phyloP scores from a whole-genome alignment of 2,888 invertebrate genomes.

The Caenorhabditis panamensis region DNA sequence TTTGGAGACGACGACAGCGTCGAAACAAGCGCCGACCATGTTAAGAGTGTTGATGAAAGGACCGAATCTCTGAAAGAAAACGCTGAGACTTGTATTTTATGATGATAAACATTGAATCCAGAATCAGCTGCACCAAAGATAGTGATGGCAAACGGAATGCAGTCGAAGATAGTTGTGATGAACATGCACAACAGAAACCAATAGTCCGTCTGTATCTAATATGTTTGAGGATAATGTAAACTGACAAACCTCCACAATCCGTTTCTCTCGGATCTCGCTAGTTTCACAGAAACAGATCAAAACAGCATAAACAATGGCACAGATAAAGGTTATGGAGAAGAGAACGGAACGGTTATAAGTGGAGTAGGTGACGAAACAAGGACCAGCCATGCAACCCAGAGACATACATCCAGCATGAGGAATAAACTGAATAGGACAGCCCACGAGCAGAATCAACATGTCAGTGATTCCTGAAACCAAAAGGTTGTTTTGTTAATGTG shows the following conservation, averaged over 20 bases:
- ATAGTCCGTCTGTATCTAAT: conserved; percentile 48
- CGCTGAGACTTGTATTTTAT: neutral
- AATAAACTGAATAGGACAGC: conserved; percentile 26
- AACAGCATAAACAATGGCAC: conserved; percentile 21
- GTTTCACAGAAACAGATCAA: conserved; percentile 51
- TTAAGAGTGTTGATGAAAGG: conserved; percentile 52
- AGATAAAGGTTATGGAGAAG: conserved; percentile 34
- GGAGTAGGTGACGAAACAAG: conserved; percentile 25
- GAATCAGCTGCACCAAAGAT: conserved; percentile 18
- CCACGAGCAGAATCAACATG: conserved; percentile 26
- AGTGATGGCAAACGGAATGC: conserved; percentile 45
- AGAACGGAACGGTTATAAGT: conserved; percentile 35
- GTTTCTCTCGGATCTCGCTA: conserved; percentile 28
- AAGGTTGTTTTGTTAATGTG: no score
- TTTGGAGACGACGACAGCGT: conserved; percentile 53
- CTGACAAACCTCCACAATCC: conserved; percentile 39
- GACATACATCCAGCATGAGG: conserved; percentile 43
- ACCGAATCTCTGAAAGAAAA: conserved; percentile 36
- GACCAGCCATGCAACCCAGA: conserved; percentile 52
- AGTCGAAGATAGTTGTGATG: conserved; percentile 39
- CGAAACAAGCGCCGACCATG: conserved; percentile 44
- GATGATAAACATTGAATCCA: conserved; percentile 7
- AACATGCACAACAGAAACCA: conserved; percentile 55
- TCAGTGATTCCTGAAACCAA: conserved; percentile 30
- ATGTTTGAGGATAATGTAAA: neutral